A percentile compares a stretch with the other conserved stretches of the same genome.
These are phyloP conservation scores for Eilema depressum DNA, from an alignment of 2,888 invertebrate species.

Conservation along the genomic window DNA sequence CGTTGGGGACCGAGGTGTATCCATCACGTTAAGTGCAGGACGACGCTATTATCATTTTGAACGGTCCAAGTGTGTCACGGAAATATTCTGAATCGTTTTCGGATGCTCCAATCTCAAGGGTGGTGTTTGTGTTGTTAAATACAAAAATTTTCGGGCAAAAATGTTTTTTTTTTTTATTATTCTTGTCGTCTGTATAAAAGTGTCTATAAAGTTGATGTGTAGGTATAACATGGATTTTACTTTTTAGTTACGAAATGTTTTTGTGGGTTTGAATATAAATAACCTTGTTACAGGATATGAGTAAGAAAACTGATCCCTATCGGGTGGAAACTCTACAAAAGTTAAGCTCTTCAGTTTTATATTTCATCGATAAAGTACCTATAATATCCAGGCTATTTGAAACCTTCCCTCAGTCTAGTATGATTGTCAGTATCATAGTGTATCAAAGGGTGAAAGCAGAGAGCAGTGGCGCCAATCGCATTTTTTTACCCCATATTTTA, in stretches of 20 bases:
- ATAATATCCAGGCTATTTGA: not conserved
- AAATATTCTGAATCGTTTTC: conserved; percentile 46
- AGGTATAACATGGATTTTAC: not conserved
- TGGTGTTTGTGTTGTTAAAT: conserved; percentile 10
- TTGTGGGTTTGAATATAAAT: not conserved
- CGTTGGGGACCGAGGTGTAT: conserved; percentile 58
- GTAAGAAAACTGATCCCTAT: too few species aligned
- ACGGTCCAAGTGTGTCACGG: conserved; percentile 54
- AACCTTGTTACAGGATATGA: too few species aligned
- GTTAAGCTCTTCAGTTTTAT: too few species aligned
- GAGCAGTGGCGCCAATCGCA: not conserved
- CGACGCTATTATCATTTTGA: conserved; percentile 67
- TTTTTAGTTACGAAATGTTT: not conserved
- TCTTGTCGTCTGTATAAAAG: not conserved
- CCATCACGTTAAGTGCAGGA: conserved; percentile 72
- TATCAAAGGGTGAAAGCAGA: too few species aligned
- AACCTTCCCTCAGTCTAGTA: not conserved
- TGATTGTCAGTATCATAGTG: too few species aligned
- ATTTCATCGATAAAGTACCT: not conserved
- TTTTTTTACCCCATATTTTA: not conserved
- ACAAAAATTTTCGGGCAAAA: not conserved
- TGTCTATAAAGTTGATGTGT: not conserved
- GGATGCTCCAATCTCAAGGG: conserved; percentile 15
- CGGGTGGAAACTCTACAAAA: not conserved
- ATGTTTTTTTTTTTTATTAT: not conserved